Conservation (phyloP, 2,888 invertebrate genomes). For the Hyposoter dolosus region DNA sequence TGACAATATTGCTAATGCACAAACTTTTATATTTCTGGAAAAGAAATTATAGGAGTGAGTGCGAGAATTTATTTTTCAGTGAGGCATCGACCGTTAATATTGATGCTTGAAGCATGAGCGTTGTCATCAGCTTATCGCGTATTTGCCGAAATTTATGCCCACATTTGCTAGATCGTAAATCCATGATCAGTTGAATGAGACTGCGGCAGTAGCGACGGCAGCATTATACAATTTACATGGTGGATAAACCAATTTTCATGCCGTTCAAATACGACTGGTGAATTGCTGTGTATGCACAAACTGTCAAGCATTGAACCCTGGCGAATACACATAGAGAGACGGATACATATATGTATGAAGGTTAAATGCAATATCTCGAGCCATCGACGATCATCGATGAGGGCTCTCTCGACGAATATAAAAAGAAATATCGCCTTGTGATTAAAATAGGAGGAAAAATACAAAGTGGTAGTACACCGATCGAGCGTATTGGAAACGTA, state of each 20-base stretch:
- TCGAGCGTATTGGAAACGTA: slow-evolving; percentile 50
- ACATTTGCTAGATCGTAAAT: slow-evolving; percentile 42
- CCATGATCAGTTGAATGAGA: slow-evolving; percentile 34
- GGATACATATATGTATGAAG: background rate
- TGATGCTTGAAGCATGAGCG: slow-evolving; percentile 12
- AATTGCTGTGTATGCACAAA: slow-evolving; percentile 56
- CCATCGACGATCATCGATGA: slow-evolving; percentile 43
- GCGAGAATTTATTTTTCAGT: background rate
- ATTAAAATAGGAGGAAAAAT: slow-evolving; percentile 45
- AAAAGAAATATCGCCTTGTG: slow-evolving; percentile 44
- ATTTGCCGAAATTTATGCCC: slow-evolving; percentile 29
- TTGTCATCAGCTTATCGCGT: slow-evolving; percentile 21
- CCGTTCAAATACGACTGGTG: slow-evolving; percentile 42
- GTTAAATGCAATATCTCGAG: slow-evolving; percentile 8
- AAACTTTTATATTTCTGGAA: too few relatives aligned
- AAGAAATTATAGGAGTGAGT: background rate
- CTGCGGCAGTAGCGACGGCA: slow-evolving; percentile 27
- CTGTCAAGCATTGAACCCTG: slow-evolving; percentile 51
- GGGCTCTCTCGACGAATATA: slow-evolving; percentile 37
- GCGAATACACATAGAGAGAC: background rate
- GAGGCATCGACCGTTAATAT: background rate
- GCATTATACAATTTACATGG: slow-evolving; percentile 45
- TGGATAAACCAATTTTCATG: slow-evolving; percentile 57
- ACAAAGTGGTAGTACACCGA: slow-evolving; percentile 8
- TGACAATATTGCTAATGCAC: too few relatives aligned